These are phyloP conservation scores for Drosophila gaucha DNA, from an alignment of 2,888 invertebrate species.

Conservation along the genomic window DNA sequence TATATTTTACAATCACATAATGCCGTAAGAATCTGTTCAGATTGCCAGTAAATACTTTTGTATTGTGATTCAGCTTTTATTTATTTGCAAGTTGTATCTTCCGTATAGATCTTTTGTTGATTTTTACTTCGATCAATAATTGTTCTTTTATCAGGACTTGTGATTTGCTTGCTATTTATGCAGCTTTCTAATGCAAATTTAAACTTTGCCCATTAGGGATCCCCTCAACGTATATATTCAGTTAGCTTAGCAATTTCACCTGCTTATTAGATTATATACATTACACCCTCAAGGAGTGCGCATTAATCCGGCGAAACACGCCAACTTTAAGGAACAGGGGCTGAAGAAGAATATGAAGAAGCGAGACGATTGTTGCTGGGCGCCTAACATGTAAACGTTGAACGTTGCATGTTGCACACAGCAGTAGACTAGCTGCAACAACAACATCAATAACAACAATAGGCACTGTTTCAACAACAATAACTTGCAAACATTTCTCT, in stretches of 20 bases:
- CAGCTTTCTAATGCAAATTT: constrained; percentile 68
- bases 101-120: constrained; percentile 24
- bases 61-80: neutral
- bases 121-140: constrained; percentile 35
- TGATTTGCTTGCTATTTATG: constrained; percentile 66
- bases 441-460: constrained; percentile 20
- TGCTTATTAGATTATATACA: constrained; percentile 77
- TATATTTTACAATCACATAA: neutral
- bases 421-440: constrained; percentile 19
- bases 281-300: constrained; percentile 68
- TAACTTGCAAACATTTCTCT: constrained; percentile 67
- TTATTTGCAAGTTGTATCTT: constrained; percentile 5
- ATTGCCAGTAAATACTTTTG: no score
- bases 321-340: constrained; percentile 31
- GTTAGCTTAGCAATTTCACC: constrained; percentile 55
- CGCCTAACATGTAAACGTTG: constrained; percentile 71
- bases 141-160: constrained; percentile 21
- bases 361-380: constrained; percentile 51
- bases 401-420: constrained; percentile 74
- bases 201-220: constrained; percentile 57
- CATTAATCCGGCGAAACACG: constrained; percentile 72
- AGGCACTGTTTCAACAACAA: constrained; percentile 54
- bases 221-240: constrained; percentile 30
- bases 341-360: constrained; percentile 10
- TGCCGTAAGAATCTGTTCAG: neutral